Evolutionary conservation across 1,140 invertebrate species (phyloP).

Genomic region (Ooceraea biroi): DNA sequence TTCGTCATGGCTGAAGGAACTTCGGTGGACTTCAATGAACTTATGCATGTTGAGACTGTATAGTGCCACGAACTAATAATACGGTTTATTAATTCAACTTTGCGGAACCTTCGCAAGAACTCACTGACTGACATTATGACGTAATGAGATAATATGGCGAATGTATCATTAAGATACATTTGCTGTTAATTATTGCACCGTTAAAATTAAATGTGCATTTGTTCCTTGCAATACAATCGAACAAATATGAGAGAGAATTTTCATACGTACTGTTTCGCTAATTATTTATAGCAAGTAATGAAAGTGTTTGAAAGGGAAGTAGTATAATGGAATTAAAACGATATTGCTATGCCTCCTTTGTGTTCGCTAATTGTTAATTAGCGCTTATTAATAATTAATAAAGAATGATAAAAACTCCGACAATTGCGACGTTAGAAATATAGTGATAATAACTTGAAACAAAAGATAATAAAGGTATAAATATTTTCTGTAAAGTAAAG

Average conservation of each 20-base stretch:
- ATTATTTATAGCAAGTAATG: conserved; percentile 11
- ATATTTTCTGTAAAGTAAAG: background rate
- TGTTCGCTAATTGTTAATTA: conserved; percentile 26
- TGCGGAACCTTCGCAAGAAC: background rate
- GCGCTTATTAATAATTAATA: too few species aligned
- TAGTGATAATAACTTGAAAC: background rate
- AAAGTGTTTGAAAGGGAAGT: background rate
- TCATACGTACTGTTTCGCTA: background rate
- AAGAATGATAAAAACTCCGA: background rate
- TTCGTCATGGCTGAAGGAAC: background rate
- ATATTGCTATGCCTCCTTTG: background rate
- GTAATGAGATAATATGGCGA: too few species aligned
- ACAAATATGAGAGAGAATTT: background rate
- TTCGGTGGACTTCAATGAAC: conserved; percentile 20
- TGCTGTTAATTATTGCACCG: background rate
- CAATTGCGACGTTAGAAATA: background rate
- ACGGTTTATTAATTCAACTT: conserved; percentile 10
- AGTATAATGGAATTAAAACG: background rate
- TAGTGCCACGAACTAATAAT: background rate
- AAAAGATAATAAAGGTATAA: background rate
- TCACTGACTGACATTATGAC: background rate
- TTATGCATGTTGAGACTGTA: conserved; percentile 1
- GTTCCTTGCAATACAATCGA: background rate
- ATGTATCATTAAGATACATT: background rate
- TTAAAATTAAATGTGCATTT: background rate